phyloP scores from a whole-genome alignment of 2,888 invertebrate genomes.

The Digitonthophagus gazella region DNA sequence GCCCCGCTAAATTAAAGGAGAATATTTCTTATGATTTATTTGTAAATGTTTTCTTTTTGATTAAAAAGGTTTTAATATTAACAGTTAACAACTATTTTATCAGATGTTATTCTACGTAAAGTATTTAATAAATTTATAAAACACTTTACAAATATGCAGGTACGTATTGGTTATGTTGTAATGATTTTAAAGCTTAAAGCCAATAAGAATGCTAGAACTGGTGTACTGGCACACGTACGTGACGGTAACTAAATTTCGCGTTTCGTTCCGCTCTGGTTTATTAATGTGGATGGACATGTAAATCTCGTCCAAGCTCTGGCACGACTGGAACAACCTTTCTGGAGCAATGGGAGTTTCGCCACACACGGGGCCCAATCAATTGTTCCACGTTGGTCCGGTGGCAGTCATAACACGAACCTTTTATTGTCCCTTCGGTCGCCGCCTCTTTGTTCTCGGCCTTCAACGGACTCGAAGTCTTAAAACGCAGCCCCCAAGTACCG shows the following conservation, averaged over 20 bases:
- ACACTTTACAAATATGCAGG: too few species aligned
- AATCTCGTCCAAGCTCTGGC: slow-evolving; percentile 17
- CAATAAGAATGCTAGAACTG: not conserved
- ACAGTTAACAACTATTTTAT: too few species aligned
- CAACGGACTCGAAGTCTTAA: not conserved
- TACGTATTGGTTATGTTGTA: too few species aligned
- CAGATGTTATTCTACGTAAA: too few species aligned
- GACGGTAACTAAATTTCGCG: slow-evolving; percentile 28
- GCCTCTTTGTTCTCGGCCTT: slow-evolving; percentile 6
- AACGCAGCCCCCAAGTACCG: not conserved
- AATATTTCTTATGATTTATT: too few species aligned
- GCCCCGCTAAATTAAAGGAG: too few species aligned
- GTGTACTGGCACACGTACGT: slow-evolving; percentile 25
- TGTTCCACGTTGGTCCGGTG: slow-evolving; percentile 22
- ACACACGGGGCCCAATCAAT: slow-evolving; percentile 13
- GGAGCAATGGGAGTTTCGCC: slow-evolving; percentile 11
- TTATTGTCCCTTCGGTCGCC: slow-evolving; percentile 27
- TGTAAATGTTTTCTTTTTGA: too few species aligned
- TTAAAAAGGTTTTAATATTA: too few species aligned
- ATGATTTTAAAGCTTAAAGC: not conserved
- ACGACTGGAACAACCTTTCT: slow-evolving; percentile 12
- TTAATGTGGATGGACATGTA: slow-evolving; percentile 22
- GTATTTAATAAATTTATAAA: too few species aligned
- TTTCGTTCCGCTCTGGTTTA: slow-evolving; percentile 32
- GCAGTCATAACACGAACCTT: slow-evolving; percentile 34